phyloP scores from a whole-genome alignment of 2,797 vertebrate species.

The Limnodromus scolopaceus region DNA sequence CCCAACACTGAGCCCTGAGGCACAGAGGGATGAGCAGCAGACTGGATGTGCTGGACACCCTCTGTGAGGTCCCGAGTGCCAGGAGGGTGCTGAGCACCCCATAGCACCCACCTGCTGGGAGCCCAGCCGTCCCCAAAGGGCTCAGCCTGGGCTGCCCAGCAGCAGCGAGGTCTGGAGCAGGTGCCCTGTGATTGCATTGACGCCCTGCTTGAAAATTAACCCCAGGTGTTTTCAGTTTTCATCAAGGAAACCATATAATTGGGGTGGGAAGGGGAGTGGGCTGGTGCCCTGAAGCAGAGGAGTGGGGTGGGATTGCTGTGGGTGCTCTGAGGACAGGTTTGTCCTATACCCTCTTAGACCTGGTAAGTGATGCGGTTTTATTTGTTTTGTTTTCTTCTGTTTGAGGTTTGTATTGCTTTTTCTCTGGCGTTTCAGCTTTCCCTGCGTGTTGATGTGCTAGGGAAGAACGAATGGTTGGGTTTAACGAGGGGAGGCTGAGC shows the following conservation, averaged over 20 bases:
- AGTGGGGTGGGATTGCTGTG: accelerated
- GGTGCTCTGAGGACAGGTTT: accelerated
- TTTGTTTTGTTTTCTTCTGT: accelerated
- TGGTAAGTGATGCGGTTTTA: neutral
- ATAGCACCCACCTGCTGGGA: accelerated
- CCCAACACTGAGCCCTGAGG: too few relatives aligned
- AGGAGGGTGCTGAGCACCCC: neutral
- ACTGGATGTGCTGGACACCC: neutral
- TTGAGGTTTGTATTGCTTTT: neutral
- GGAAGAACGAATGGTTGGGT: neutral
- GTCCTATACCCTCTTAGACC: accelerated
- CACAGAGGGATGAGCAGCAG: too few relatives aligned
- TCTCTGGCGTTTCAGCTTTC: neutral
- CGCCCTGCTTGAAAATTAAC: too few relatives aligned
- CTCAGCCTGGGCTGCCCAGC: neutral
- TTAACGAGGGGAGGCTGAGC: neutral
- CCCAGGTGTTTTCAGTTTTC: neutral
- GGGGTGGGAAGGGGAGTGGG: neutral
- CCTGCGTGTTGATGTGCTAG: accelerated
- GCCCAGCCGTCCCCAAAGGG: too few relatives aligned
- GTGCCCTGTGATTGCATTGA: accelerated
- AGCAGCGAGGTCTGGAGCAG: neutral
- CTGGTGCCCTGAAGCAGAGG: accelerated
- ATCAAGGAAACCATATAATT: neutral
- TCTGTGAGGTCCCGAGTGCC: accelerated